Evolutionary conservation across 2,888 invertebrate species (phyloP).

Genomic region (Lottia gigantea): DNA sequence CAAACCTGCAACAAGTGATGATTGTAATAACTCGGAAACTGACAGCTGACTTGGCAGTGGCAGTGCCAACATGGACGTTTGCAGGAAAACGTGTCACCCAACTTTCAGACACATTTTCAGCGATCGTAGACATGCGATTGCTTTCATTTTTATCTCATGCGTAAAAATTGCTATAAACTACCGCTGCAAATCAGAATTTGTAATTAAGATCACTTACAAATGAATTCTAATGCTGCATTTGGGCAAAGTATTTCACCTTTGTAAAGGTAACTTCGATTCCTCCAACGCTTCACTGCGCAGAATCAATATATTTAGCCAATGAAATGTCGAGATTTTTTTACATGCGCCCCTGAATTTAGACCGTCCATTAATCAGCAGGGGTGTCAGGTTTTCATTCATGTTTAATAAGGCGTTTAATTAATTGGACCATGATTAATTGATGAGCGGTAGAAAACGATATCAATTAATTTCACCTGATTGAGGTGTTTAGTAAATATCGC

Average conservation of each 20-base stretch:
- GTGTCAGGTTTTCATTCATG: constrained; percentile 25
- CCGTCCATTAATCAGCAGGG: constrained; percentile 26
- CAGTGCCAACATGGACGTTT: not conserved
- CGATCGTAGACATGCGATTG: not conserved
- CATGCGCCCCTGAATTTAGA: constrained; percentile 31
- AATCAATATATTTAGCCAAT: constrained; percentile 44
- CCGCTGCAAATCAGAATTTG: not conserved
- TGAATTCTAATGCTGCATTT: constrained; percentile 35
- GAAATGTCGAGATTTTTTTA: constrained; percentile 31
- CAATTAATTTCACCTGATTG: too few species aligned
- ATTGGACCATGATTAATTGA: too few species aligned
- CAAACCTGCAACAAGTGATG: too few species aligned
- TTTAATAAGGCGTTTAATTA: constrained; percentile 16
- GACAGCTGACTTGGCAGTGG: too few species aligned
- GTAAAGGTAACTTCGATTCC: constrained; percentile 27
- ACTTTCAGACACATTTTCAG: not conserved
- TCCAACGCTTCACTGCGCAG: constrained; percentile 39
- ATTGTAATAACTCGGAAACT: too few species aligned
- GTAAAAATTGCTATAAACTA: not conserved
- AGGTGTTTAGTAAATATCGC: too few species aligned
- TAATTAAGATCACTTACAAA: not conserved
- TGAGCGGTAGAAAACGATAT: too few species aligned
- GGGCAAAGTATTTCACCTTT: constrained; percentile 26
- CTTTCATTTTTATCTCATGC: not conserved
- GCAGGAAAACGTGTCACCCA: not conserved